phyloP scores from a whole-genome alignment of 2,888 invertebrate genomes.

The Busseola fusca region DNA sequence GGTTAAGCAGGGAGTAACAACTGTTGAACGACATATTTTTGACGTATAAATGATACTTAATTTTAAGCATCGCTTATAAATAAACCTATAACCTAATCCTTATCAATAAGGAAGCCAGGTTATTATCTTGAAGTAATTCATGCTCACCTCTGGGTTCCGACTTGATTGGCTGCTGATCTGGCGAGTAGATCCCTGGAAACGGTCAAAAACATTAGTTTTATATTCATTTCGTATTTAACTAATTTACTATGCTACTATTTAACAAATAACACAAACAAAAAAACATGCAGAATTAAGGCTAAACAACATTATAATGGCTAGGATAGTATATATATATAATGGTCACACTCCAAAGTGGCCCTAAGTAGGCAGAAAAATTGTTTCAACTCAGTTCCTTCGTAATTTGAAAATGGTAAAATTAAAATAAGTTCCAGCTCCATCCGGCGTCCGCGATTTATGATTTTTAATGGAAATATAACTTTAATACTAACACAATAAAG shows the following conservation, averaged over 20 bases:
- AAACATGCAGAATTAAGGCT: constrained; percentile 38
- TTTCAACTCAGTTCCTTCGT: not conserved
- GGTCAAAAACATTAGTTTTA: constrained; percentile 23
- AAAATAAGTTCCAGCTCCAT: too few relatives aligned
- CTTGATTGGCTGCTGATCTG: constrained; percentile 74
- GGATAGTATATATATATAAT: not conserved
- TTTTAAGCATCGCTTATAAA: not conserved
- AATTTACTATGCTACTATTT: constrained; percentile 11
- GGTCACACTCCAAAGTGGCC: not conserved
- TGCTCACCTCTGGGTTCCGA: constrained; percentile 79
- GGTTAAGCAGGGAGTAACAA: not conserved
- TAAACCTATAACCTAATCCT: not conserved
- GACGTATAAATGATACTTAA: not conserved
- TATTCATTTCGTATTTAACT: not conserved
- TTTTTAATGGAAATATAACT: too few relatives aligned
- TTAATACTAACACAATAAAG: too few relatives aligned
- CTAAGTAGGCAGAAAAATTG: not conserved
- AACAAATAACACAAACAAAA: constrained; percentile 36
- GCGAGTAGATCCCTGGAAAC: constrained; percentile 66
- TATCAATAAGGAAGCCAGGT: not conserved
- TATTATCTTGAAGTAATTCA: not conserved
- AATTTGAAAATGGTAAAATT: not conserved
- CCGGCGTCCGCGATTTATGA: too few relatives aligned
- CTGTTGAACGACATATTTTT: not conserved
- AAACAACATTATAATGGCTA: not conserved